Evolutionary conservation across 2,797 vertebrate genomes (phyloP).

Genomic region (Trichosurus vulpecula): DNA sequence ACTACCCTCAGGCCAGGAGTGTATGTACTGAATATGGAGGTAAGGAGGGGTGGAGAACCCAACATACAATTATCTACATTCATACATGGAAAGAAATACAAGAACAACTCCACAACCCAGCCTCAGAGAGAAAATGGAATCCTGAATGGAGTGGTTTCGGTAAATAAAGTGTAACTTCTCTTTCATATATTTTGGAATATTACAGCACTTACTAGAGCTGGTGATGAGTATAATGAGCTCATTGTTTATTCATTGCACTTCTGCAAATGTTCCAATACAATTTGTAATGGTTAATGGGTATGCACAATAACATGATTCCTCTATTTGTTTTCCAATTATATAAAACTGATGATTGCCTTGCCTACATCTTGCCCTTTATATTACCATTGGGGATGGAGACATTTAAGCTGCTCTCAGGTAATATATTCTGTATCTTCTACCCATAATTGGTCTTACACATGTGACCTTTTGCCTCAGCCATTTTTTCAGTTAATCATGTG

Average conservation of each 20-base stretch:
- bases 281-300: slow-evolving; percentile 51
- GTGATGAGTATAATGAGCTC: not conserved
- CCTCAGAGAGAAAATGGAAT: slow-evolving; percentile 3
- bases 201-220: not conserved
- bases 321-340: slow-evolving; percentile 50
- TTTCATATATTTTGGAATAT: slow-evolving; percentile 13
- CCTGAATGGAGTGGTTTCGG: not conserved
- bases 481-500: slow-evolving; percentile 33
- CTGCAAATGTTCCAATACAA: slow-evolving; percentile 21
- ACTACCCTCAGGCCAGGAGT: not conserved
- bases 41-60: not conserved
- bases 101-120: not conserved
- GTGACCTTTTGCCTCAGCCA: not conserved
- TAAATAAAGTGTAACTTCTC: slow-evolving; percentile 9
- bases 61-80: not conserved
- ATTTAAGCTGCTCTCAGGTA: slow-evolving; percentile 16
- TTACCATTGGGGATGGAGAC: not conserved
- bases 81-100: not conserved
- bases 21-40: not conserved
- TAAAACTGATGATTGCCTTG: slow-evolving; percentile 18
- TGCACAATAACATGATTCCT: slow-evolving; percentile 48
- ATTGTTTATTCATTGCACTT: slow-evolving; percentile 32
- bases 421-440: slow-evolving; percentile 32
- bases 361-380: slow-evolving; percentile 17
- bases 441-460: slow-evolving; percentile 18